Percentiles rank a stretch among this genome's conserved stretches.
Conservation (phyloP, 2,888 invertebrate species). For the Zygothrica quintamaculata region DNA sequence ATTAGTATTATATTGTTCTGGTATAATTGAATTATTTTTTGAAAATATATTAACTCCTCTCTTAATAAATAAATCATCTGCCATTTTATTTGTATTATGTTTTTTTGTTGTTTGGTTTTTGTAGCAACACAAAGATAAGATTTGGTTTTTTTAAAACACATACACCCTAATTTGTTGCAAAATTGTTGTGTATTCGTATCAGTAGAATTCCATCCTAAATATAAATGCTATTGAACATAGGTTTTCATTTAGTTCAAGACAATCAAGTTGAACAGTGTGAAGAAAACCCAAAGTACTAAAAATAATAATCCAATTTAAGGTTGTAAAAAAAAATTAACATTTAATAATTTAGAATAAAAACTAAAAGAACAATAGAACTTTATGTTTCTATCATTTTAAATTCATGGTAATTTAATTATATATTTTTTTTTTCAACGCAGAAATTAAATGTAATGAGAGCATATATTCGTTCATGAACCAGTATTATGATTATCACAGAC, state of each 20-base stretch:
- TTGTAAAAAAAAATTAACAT: not conserved
- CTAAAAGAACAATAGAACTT: no score
- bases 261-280: conserved; percentile 28
- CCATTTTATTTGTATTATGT: no score
- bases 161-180: conserved; percentile 48
- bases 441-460: no score
- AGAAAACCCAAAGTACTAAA: no score
- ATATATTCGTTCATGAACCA: no score
- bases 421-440: no score
- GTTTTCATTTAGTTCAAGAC: conserved; percentile 58
- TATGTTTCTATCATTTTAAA: no score
- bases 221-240: conserved; percentile 54
- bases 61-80: conserved; percentile 22
- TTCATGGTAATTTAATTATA: no score
- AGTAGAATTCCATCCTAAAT: conserved; percentile 46
- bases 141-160: conserved; percentile 47
- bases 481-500: no score
- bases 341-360: no score
- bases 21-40: not conserved
- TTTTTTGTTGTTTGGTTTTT: no score
- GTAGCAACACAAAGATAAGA: conserved; percentile 58
- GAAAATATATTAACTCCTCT: conserved; percentile 20
- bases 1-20: not conserved
- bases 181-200: conserved; percentile 39
- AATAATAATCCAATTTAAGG: conserved; percentile 6